These are phyloP conservation scores for Alentia gelatinosa DNA, from an alignment of 2,888 invertebrate species.

Conservation along the genomic window DNA sequence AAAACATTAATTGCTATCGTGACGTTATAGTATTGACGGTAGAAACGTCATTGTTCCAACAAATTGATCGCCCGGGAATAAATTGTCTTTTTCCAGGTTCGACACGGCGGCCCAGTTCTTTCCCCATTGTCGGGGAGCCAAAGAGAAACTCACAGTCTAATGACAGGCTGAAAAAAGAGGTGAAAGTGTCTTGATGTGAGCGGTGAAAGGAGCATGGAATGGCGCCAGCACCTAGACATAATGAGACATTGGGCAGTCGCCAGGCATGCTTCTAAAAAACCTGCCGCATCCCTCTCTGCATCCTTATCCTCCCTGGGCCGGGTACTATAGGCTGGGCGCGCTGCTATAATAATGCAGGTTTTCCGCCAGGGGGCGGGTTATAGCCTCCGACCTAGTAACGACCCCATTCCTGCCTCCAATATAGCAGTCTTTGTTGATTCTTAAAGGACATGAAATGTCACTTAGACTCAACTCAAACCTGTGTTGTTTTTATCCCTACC, in stretches of 20 bases:
- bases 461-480: too few species aligned
- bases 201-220: neutral
- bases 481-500: too few species aligned
- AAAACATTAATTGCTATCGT: too few species aligned
- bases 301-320: too few species aligned
- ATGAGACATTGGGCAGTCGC: neutral
- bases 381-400: neutral
- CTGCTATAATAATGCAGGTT: neutral
- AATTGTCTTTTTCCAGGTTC: neutral
- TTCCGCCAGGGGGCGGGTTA: neutral
- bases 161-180: neutral
- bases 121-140: neutral
- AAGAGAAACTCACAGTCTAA: neutral
- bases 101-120: neutral
- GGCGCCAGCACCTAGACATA: constrained; percentile 24
- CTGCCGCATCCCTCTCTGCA: neutral
- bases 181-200: constrained; percentile 15
- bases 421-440: too few species aligned
- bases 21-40: neutral
- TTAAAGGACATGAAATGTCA: too few species aligned
- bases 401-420: too few species aligned
- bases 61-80: neutral
- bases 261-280: neutral
- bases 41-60: neutral
- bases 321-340: neutral